These are phyloP conservation scores for Taurulus bubalis DNA, from an alignment of 2,113 vertebrate species.

Conservation along the genomic window DNA sequence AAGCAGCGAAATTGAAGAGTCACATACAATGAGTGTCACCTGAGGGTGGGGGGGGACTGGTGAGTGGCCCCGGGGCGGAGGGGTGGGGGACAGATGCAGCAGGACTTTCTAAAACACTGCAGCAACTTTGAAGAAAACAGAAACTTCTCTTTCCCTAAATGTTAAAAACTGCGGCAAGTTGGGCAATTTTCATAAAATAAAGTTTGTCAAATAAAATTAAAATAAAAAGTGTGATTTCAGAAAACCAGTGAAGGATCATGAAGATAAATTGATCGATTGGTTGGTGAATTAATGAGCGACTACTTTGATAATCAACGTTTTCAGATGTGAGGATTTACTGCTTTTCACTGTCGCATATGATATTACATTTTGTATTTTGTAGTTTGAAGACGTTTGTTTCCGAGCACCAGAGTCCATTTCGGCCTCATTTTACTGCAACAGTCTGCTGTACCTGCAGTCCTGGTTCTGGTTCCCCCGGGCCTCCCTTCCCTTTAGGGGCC, in stretches of 20 bases:
- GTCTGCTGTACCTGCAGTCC: neutral
- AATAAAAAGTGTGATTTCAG: neutral
- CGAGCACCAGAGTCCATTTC: too few relatives aligned
- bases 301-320: neutral
- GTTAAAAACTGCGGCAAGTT: neutral
- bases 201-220: neutral
- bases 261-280: neutral
- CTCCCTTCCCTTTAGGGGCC: too few relatives aligned
- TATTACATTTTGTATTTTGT: neutral
- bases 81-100: constrained; percentile 19
- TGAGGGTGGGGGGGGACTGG: constrained; percentile 15
- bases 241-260: neutral
- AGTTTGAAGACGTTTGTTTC: neutral
- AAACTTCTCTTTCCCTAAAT: neutral
- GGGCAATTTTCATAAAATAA: neutral
- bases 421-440: too few relatives aligned
- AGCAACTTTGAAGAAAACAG: constrained; percentile 48
- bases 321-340: neutral
- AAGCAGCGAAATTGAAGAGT: constrained; percentile 85
- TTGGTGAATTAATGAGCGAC: neutral
- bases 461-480: neutral
- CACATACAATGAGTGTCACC: constrained; percentile 84
- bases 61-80: constrained; percentile 52
- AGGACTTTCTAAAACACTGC: constrained; percentile 45
- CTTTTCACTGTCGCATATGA: neutral